These are phyloP conservation scores for Baronia brevicornis DNA, from an alignment of 2,888 invertebrate genomes.

Conservation along the genomic window DNA sequence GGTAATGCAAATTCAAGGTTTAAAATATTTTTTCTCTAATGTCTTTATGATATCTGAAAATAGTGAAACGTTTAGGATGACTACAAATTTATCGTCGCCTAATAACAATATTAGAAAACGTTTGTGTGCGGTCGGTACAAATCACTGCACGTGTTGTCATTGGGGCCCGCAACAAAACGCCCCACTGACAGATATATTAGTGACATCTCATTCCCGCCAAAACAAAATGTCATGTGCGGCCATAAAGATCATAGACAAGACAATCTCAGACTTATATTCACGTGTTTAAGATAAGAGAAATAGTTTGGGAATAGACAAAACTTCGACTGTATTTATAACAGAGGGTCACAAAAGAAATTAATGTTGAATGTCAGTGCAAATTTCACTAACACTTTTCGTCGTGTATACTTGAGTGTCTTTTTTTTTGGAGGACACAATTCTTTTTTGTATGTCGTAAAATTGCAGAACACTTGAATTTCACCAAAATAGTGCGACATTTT, in stretches of 20 bases:
- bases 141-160: conserved; percentile 58
- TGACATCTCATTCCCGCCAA: conserved; percentile 44
- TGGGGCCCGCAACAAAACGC: conserved; percentile 58
- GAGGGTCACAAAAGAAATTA: conserved; percentile 11
- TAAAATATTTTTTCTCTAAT: conserved; percentile 39
- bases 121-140: conserved; percentile 59
- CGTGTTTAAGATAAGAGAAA: too few species aligned
- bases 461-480: conserved; percentile 8
- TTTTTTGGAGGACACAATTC: conserved; percentile 2
- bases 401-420: conserved; percentile 2
- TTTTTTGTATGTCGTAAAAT: conserved; percentile 1
- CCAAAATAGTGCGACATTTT: conserved; percentile 2
- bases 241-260: neutral
- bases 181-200: conserved; percentile 68
- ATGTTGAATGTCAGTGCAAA: conserved; percentile 14
- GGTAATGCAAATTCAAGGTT: neutral
- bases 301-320: too few species aligned
- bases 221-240: conserved; percentile 22
- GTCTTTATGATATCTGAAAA: conserved; percentile 51
- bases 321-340: conserved; percentile 6
- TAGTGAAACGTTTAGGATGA: conserved; percentile 46
- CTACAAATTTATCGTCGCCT: conserved; percentile 59
- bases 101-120: conserved; percentile 50
- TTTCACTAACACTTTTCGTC: conserved; percentile 14
- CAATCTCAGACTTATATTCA: too few species aligned